Conservation (phyloP, 30 jellyfish, hydroid and myxozoan species). For the Chrysaora quinquecirrha region DNA sequence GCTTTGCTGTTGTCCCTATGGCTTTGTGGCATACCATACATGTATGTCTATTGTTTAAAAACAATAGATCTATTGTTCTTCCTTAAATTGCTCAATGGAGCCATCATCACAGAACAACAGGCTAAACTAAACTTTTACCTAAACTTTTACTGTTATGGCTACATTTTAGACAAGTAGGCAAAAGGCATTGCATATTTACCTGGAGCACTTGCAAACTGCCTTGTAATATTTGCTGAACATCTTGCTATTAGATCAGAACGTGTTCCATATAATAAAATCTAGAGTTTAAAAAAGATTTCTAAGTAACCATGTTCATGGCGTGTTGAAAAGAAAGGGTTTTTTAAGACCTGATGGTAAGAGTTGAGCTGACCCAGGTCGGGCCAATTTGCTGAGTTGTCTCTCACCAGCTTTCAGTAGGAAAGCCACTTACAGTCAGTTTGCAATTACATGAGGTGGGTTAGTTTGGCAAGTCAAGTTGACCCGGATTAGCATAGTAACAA, state of each 20-base stretch:
- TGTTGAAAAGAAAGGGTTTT: neutral
- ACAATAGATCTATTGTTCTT: no score
- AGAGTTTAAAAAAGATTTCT: no score
- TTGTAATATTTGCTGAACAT: conserved; percentile 1
- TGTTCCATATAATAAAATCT: conserved; percentile 35
- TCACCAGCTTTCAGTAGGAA: neutral
- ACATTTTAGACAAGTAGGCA: no score
- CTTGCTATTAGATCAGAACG: conserved; percentile 18
- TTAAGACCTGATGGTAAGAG: neutral
- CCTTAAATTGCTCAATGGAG: no score
- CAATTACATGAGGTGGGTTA: neutral
- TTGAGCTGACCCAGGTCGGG: neutral
- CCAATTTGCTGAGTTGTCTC: neutral
- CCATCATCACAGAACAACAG: no score
- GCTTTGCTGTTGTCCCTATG: no score
- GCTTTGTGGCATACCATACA: no score
- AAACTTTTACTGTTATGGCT: no score
- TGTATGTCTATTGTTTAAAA: no score
- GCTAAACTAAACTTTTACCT: no score
- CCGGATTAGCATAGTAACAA: no score
- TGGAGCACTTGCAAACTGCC: conserved; percentile 48
- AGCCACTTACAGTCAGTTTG: neutral
- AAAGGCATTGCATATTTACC: conserved; percentile 8
- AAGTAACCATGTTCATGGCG: neutral
- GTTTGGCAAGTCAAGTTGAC: no score